phyloP scores from a whole-genome alignment of 92 coral and sea anemone species.

The Zoanthus sansibaricus region DNA sequence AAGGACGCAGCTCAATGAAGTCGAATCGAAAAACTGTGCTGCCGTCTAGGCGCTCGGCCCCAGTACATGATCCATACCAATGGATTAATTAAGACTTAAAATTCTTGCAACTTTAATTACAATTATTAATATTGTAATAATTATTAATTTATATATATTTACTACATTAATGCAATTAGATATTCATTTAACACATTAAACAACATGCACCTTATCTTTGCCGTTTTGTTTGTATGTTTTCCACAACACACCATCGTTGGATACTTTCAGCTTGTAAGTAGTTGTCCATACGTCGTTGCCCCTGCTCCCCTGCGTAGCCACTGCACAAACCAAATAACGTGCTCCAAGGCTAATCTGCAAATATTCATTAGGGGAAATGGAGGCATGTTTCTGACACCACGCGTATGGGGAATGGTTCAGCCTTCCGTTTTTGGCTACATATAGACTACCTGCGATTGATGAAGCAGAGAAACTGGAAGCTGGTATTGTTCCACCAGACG shows the following conservation, averaged over 20 bases:
- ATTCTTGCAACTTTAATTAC: too few species aligned
- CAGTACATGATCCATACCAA: too few species aligned
- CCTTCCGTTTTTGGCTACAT: not conserved
- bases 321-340: not conserved
- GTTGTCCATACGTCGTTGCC: not conserved
- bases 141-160: too few species aligned
- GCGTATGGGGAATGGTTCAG: not conserved
- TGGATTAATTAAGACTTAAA: too few species aligned
- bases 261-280: conserved; percentile 4
- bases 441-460: not conserved
- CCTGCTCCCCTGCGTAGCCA: not conserved
- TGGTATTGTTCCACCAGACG: not conserved
- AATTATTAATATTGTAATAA: too few species aligned
- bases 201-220: not conserved
- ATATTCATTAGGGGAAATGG: conserved; percentile 8
- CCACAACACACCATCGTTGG: not conserved
- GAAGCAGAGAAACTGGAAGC: conserved; percentile 1
- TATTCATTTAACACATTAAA: not conserved
- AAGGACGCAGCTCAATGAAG: too few species aligned
- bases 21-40: too few species aligned
- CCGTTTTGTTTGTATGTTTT: not conserved
- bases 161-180: too few species aligned
- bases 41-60: too few species aligned
- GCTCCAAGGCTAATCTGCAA: conserved; percentile 8
- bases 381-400: not conserved